phyloP scores from a whole-genome alignment of 2,888 invertebrate species.

The Autographa gamma region DNA sequence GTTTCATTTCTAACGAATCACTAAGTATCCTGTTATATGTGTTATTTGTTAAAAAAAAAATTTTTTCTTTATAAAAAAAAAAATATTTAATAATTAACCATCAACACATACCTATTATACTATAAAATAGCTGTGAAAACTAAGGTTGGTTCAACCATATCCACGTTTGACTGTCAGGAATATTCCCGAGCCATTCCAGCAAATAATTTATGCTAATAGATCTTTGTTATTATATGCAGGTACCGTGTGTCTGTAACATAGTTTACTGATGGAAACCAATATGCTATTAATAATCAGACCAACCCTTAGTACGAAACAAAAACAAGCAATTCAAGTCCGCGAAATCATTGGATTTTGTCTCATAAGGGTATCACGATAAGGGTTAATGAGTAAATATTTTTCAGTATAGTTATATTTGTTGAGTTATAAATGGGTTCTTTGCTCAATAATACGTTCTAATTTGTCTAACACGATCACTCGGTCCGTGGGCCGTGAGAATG shows the following conservation, averaged over 20 bases:
- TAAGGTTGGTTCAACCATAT: neutral
- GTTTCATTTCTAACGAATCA: too few relatives aligned
- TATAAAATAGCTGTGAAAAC: neutral
- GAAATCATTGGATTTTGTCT: conserved; percentile 32
- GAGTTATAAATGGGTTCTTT: conserved; percentile 77
- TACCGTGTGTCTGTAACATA: conserved; percentile 41
- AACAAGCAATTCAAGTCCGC: conserved; percentile 21
- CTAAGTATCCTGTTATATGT: too few relatives aligned
- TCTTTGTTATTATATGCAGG: conserved; percentile 11
- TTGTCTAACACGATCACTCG: conserved; percentile 84
- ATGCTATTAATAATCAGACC: conserved; percentile 62
- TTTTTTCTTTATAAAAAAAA: too few relatives aligned
- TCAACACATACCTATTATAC: too few relatives aligned
- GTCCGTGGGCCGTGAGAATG: conserved; percentile 79
- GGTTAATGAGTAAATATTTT: conserved; percentile 26
- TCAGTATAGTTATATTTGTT: conserved; percentile 56
- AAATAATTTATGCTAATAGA: conserved; percentile 6
- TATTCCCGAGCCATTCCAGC: neutral
- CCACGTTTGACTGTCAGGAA: neutral
- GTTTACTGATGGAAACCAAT: conserved; percentile 59
- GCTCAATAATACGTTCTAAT: conserved; percentile 86
- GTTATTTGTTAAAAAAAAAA: too few relatives aligned
- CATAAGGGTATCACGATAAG: conserved; percentile 33
- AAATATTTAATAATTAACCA: too few relatives aligned
- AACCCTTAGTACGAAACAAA: conserved; percentile 34